phyloP scores from a whole-genome alignment of 1,140 invertebrate species.

The Heliconius hermathena region DNA sequence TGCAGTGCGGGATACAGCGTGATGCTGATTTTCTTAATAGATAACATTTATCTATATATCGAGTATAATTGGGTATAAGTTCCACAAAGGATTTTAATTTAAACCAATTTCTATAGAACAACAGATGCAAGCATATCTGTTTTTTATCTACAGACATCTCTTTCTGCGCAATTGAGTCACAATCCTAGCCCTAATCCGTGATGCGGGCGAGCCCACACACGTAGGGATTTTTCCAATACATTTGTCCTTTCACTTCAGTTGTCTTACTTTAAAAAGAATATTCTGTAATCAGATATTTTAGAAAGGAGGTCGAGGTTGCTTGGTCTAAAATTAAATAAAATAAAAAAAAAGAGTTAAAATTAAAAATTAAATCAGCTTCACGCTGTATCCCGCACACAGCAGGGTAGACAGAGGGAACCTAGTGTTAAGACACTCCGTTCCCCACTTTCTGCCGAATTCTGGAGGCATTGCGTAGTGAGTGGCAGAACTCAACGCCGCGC shows the following conservation, averaged over 20 bases:
- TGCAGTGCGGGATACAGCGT: not conserved
- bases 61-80: too few species aligned
- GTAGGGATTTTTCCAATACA: slow-evolving; percentile 67
- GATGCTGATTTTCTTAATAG: not conserved
- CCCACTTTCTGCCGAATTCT: too few species aligned
- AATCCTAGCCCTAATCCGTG: slow-evolving; percentile 44
- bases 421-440: too few species aligned
- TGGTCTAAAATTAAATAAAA: not conserved
- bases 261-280: slow-evolving; percentile 18
- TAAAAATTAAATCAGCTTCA: too few species aligned
- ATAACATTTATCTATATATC: too few species aligned
- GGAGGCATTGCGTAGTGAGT: too few species aligned
- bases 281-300: slow-evolving; percentile 29
- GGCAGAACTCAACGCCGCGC: too few species aligned
- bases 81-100: not conserved
- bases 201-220: slow-evolving; percentile 60
- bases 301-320: not conserved
- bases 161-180: slow-evolving; percentile 37
- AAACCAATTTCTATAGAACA: not conserved
- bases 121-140: not conserved
- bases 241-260: slow-evolving; percentile 54
- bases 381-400: too few species aligned
- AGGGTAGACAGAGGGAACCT: too few species aligned
- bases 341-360: too few species aligned
- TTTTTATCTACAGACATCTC: slow-evolving; percentile 32